Base-by-base conservation (phyloP, 2,797 vertebrate species). In the Ambastaia sidthimunki region DNA sequence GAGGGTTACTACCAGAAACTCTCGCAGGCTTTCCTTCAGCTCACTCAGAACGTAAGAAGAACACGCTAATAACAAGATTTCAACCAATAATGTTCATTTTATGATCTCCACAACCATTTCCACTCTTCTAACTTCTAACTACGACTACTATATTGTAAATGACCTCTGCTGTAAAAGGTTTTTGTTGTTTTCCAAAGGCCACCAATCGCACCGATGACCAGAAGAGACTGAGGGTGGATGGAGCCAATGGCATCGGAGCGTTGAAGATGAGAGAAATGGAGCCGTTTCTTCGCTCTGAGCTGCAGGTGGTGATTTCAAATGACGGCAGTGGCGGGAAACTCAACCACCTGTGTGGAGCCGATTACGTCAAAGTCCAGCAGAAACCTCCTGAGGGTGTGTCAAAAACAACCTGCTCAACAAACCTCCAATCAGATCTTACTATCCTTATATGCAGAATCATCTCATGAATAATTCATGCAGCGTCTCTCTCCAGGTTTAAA, bases 361-460 rank as follows among this genome's bases (percentile, higher is more conserved):
- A 99, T 89, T 96, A 95, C 76, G 97, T 99, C 71, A 99, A 99
- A 90, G 96, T 97, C 79, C 95, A 97, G 70, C 98, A 99, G 89
- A 95, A 94, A 63, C 89, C 93, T 81, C 97, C 98, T 0, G 85
- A 90, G 87, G 97, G 98, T 98, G 86, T 0, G 44, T 79, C 10
- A 3, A 28, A 59, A 59, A 37, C 34, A 47, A n/a, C n/a, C n/a
- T 12, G 25, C n/a, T 16, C 25, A 7, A 21, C 2, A 57, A n/a
- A 21, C 3, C 9, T 57, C 19, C 21, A n/a, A 23, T 19, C 21
- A 21, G 19, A 55, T 50, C 48, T 4, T 50, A 50, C 15, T 50
- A 50, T 52, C 37, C 54, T 21, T 21, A 52, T 60, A 23, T 52
- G 18, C 13, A 18, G 15, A 75, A 41, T 66, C 16, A 25, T 4